phyloP scores from a whole-genome alignment of 2,113 vertebrate species.

The Carlito syrichta region DNA sequence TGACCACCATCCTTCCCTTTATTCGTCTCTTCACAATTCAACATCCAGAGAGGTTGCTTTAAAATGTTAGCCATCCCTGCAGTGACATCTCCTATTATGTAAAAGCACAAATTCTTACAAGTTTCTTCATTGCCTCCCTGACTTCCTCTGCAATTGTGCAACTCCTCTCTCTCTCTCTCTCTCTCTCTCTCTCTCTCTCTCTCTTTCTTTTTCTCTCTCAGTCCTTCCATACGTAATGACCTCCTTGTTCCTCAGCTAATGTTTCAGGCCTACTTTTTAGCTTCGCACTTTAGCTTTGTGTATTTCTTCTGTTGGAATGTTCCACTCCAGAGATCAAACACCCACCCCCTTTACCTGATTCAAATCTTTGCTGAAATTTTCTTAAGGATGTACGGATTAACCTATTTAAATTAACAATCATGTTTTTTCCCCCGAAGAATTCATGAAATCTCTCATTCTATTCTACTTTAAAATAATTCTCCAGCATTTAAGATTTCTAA shows the following conservation, averaged over 20 bases:
- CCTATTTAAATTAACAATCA: not conserved
- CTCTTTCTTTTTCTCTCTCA: fast-evolving
- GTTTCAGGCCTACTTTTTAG: not conserved
- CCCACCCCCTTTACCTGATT: not conserved
- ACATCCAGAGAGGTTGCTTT: not conserved
- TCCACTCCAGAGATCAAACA: not conserved
- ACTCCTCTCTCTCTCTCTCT: too few relatives aligned
- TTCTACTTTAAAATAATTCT: not conserved
- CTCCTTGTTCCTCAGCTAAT: not conserved
- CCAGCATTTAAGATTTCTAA: not conserved
- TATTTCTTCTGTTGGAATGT: not conserved
- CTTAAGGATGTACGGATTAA: not conserved
- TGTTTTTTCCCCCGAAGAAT: not conserved
- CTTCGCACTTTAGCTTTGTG: not conserved
- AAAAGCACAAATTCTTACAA: not conserved
- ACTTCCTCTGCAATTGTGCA: not conserved
- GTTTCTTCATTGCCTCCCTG: not conserved
- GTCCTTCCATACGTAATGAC: not conserved
- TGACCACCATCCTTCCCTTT: not conserved
- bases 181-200: not conserved
- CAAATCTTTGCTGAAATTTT: not conserved
- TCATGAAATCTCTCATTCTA: not conserved
- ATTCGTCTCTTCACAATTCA: not conserved
- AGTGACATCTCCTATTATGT: not conserved
- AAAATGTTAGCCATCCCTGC: not conserved